Base-by-base conservation (phyloP, 2,888 invertebrate species). In the Drosophila fungiperda region DNA sequence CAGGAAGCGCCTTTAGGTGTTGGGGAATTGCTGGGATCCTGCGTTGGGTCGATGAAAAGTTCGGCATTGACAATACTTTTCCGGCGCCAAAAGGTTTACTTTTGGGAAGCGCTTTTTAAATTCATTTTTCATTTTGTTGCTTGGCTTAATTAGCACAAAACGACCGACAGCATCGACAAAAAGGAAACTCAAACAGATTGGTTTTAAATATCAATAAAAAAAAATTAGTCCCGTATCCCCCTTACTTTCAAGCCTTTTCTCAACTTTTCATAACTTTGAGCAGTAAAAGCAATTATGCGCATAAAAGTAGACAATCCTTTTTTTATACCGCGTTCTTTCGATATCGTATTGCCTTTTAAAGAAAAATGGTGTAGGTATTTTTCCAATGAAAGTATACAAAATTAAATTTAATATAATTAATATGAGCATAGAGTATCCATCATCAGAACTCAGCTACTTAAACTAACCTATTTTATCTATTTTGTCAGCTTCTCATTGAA, bases 71-170 rank as follows among this genome's bases (percentile, higher is more conserved):
- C 71, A 69, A 76, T 70, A 60, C 50, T 48, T 68, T 60, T 45
- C 20, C 59, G 52, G 33, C 48, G 20, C 52, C 63, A 40, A 63
- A 73, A 50, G 75, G 54, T 55, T 67, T 35, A 3, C n/a, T 67
- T 67, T 62, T 52, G 62, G 38, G 49, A 9, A 45, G 38, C 45
- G 53, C 20, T 42, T 59, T 65, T 49, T 40, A 53, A 54, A 45
- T 36, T 29, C n/a, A 63, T 64, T 60, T 69, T 50, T 66, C 70
- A 60, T 52, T 61, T 32, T 45, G 50, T 61, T 70, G 33, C 63
- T 70, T 58, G 77, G 69, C 73, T 73, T 84, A 84, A 89, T 84
- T 89, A 84, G 82, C 72, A 81, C 71, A 57, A 87, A 82, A 89
- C 68, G 74, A 74, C 76, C 66, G 48, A 65, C 59, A 67, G 70